A percentile compares a stretch with the other conserved stretches of the same genome.
phyloP scores from a whole-genome alignment of 2,888 invertebrate genomes.

The Pristionchus maxplancki region DNA sequence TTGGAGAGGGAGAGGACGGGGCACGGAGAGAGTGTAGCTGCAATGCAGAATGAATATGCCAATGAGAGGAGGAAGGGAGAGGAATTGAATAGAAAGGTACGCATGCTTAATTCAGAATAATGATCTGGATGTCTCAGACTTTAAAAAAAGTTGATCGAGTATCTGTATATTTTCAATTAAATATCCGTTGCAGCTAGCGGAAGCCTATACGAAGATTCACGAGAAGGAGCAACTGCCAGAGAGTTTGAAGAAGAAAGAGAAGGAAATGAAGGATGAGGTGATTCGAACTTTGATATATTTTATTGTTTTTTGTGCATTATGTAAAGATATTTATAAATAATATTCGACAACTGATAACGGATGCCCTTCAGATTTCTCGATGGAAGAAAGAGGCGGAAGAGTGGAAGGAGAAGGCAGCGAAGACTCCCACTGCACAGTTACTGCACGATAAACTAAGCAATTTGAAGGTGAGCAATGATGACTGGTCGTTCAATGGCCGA shows the following conservation, averaged over 20 bases:
- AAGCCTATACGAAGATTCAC: constrained; percentile 66
- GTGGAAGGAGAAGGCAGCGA: constrained; percentile 80
- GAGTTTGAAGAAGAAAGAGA: constrained; percentile 78
- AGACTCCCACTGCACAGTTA: constrained; percentile 82
- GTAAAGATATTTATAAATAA: too few species aligned
- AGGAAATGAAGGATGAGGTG: constrained; percentile 84
- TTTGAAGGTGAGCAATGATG: constrained; percentile 57
- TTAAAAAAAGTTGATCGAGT: not conserved
- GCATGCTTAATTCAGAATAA: not conserved
- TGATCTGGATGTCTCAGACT: not conserved
- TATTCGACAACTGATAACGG: too few species aligned
- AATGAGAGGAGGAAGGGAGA: constrained; percentile 87
- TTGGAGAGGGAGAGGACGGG: constrained; percentile 88
- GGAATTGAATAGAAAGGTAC: constrained; percentile 84
- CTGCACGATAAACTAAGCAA: constrained; percentile 66
- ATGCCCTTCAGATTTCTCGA: not conserved
- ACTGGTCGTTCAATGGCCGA: not conserved
- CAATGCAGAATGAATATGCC: constrained; percentile 86
- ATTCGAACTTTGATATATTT: constrained; percentile 78
- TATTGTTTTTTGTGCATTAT: too few species aligned
- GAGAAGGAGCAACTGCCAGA: constrained; percentile 60
- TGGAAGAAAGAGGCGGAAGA: constrained; percentile 48
- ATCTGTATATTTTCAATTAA: not conserved
- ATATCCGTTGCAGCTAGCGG: constrained; percentile 60
- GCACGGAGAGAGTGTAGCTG: constrained; percentile 87